phyloP scores from a whole-genome alignment of 2,113 vertebrate species.

The Rhinolophus ferrumequinum region DNA sequence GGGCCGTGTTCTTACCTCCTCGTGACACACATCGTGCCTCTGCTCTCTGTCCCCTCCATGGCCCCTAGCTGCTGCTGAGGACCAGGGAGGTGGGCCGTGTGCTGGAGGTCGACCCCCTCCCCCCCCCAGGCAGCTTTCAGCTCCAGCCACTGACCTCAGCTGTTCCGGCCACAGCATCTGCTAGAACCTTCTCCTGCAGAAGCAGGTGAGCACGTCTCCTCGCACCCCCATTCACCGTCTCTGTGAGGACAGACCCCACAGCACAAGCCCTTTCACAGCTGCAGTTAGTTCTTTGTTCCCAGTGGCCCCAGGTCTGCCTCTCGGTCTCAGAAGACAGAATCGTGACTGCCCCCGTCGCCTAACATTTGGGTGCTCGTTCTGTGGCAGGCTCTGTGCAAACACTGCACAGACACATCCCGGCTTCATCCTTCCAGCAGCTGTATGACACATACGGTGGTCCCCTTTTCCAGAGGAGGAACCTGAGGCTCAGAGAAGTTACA shows the following conservation, averaged over 20 bases:
- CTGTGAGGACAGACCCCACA: neutral
- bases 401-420: rapidly evolving
- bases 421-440: neutral
- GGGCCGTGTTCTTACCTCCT: slow-evolving; percentile 84
- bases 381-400: too few species aligned
- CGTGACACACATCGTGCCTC: slow-evolving; percentile 80
- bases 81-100: neutral
- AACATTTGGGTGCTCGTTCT: rapidly evolving
- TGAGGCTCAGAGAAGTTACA: neutral
- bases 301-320: neutral
- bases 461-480: too few species aligned
- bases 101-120: rapidly evolving
- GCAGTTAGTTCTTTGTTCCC: neutral
- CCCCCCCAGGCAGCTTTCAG: neutral
- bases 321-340: rapidly evolving
- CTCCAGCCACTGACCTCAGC: neutral
- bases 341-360: rapidly evolving
- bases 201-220: neutral
- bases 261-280: neutral
- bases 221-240: neutral
- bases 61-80: slow-evolving; percentile 75
- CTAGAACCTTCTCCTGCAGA: neutral
- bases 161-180: neutral
- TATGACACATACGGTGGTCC: rapidly evolving
- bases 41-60: slow-evolving; percentile 72